Evolutionary conservation across 2,797 vertebrate species (phyloP), one percentile per base, ranked within the genome.

Genomic region (Myoxocephalus aenaeus): DNA sequence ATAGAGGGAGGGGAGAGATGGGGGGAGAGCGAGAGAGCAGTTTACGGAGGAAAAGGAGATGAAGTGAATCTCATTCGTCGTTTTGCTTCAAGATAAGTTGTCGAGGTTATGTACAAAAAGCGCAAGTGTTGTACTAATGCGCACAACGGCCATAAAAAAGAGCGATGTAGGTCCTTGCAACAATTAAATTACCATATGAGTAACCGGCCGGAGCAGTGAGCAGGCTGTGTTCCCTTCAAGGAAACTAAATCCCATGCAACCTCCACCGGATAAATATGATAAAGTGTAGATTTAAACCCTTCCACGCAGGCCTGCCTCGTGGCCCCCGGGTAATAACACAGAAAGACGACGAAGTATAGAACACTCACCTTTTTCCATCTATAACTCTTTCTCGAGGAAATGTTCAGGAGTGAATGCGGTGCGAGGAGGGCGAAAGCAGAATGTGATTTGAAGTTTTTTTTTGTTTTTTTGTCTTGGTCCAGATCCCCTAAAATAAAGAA

Each of bases 341-440:
- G 27, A 86, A 46, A 84, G 46, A 77, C 65, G 57, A 77, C 48
- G 78, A 91, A 92, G 87, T 77, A 85, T 32, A 44, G 66, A 88
- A 86, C 92, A 97, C 96, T 98, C 96, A 97, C 97, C 97, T 97
- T 95, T 95, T 82, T 88, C 89, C 90, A 79, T 87, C 92, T 95
- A 91, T 83, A 91, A 92, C 85, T 92, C 85, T 91, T 94, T 94
- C 93, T 92, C 90, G 94, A 86, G 82, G 89, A 90, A 88, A 93
- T 89, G 86, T 89, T 87, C 79, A 79, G 87, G 92, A 90, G 94
- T 92, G 94, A 95, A 90, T 93, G 90, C 88, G 90, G 94, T 93
- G 59, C 93, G 92, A 91, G 91, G 90, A 92, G 89, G 89, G 86
- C 90, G 90, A 89, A 89, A 87, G 82, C 90, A 92, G 92, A 95